Evolutionary conservation across 2,888 invertebrate species (phyloP), one percentile per base, ranked within the genome.

Genomic region (Coleophora deauratella): DNA sequence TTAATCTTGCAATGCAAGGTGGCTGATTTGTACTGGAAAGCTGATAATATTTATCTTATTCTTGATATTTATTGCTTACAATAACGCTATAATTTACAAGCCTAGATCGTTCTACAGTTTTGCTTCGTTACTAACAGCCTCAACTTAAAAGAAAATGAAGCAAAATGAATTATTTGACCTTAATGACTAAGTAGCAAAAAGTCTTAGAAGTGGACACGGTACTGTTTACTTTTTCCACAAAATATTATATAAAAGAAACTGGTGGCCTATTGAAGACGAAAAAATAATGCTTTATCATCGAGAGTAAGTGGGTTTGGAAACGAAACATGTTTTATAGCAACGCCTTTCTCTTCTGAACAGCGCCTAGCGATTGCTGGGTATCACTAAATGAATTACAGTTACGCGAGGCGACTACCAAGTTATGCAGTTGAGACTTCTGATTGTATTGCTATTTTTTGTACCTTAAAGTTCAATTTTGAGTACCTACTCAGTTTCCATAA

Each of bases 291-390:
- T 34, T 32, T 11, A n/a, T 30, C 37, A 40, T 44, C 35, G 27
- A 30, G 33, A 15, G n/a, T 13, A 40, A 50, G 44, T 42, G 41
- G 46, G 43, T 44, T 47, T 44, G 46, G 46, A 60, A 63, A 62
- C 58, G 59, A 48, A 63, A 63, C 62, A 50, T 51, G 65, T 54
- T 52, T 59, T 52, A 52, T 49, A 52, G 38, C 44, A 42, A 38
- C 44, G 40, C 44, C 66, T 66, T 65, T 66, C 66, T 62, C 64
- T 66, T 61, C 55, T 55, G 47, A 47, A 45, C 48, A 42, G 43
- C 37, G 42, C 28, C 15, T 37, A 39, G 21, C 41, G 41, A 45
- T 45, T 39, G 41, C 38, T 32, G 12, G 21, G 6, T 6, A 21
- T 41, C 40, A 32, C 35, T 35, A 35, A 40, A 14, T 35, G 13